Conservation (phyloP, 1,140 invertebrate genomes). For the Choristoneura fumiferana region DNA sequence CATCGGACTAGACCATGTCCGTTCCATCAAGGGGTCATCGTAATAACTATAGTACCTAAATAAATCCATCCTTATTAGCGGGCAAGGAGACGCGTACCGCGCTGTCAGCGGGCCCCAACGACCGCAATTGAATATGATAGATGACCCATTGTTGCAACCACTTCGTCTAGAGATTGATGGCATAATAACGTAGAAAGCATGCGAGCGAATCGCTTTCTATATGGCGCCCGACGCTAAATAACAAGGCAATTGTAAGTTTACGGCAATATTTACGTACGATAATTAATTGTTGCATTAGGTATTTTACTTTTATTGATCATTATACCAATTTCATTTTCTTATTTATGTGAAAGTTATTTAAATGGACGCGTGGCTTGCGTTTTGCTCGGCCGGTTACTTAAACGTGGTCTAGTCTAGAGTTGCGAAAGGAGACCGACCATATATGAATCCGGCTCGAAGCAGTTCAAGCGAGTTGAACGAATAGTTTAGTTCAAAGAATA, state of each 20-base stretch:
- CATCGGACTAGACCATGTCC: conserved; percentile 10
- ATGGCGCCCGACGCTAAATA: conserved; percentile 18
- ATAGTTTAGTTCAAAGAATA: not conserved
- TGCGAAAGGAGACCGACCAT: not conserved
- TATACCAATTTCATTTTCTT: not conserved
- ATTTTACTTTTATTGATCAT: not conserved
- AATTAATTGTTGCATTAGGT: not conserved
- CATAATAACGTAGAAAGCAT: conserved; percentile 46
- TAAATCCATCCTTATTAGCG: conserved; percentile 54
- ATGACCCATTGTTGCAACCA: conserved; percentile 40
- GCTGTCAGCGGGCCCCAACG: conserved; percentile 39
- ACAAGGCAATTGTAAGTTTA: conserved; percentile 21
- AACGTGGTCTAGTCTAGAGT: not conserved
- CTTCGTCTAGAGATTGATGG: conserved; percentile 37
- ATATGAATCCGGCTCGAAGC: conserved; percentile 10
- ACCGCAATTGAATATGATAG: conserved; percentile 49
- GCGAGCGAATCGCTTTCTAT: conserved; percentile 31
- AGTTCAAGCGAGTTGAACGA: conserved; percentile 9
- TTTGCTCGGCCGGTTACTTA: conserved; percentile 1
- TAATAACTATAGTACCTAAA: conserved; percentile 29
- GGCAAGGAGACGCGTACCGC: conserved; percentile 32
- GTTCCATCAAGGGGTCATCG: conserved; percentile 15
- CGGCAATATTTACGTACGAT: not conserved
- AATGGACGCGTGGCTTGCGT: not conserved
- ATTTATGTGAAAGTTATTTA: not conserved